Conservation (phyloP, 2,113 vertebrate species). For the Ammospiza nelsoni region DNA sequence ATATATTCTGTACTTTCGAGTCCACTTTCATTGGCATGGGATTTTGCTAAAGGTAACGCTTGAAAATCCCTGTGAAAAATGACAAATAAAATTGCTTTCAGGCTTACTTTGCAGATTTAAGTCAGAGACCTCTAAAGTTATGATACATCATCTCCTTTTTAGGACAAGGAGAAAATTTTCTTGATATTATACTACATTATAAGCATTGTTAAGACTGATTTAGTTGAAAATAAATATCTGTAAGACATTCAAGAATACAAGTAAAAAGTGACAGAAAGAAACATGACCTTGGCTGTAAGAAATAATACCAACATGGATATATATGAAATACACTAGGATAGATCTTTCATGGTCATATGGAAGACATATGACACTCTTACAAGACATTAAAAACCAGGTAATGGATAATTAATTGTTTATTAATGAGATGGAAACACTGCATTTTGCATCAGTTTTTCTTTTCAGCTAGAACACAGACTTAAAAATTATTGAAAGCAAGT, state of each 20-base stretch:
- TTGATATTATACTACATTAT: neutral
- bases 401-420: neutral
- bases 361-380: neutral
- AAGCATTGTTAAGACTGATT: neutral
- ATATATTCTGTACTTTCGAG: neutral
- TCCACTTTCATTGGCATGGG: neutral
- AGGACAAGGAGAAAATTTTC: neutral
- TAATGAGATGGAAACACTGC: neutral
- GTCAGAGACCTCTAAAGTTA: neutral
- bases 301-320: neutral
- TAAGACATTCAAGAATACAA: neutral
- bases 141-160: neutral
- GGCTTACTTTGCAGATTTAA: neutral
- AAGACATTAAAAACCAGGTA: neutral
- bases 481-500: neutral
- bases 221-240: neutral
- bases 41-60: neutral
- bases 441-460: neutral
- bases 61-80: neutral
- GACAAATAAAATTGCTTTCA: neutral
- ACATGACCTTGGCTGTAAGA: neutral
- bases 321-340: neutral
- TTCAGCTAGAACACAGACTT: neutral
- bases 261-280: neutral
- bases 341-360: neutral